Base-by-base conservation (phyloP, 2,888 invertebrate species). In the Diarsia mendica region DNA sequence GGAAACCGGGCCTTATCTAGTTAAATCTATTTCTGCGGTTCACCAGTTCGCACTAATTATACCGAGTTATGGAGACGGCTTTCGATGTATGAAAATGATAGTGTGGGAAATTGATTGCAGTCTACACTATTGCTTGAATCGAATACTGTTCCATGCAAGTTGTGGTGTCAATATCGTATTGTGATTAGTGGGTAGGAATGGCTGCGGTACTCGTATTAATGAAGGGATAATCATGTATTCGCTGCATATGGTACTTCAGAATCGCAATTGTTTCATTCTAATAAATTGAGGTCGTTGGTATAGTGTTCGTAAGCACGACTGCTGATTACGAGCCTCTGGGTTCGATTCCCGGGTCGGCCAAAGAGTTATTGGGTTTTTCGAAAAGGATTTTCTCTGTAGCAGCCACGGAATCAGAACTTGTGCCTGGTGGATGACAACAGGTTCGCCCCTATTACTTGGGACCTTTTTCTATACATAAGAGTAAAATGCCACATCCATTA, bases 11-110 rank as follows among this genome's bases (percentile, higher is more conserved):
- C n/a, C n/a, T n/a, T 28, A 39, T 39, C 8, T 39, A 39, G 8
- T 8, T 39, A 39, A 6, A 39, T 39, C 39, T 6, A 39, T 39
- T 0, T 8, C 39, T 39, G 8, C 8, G 39, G 39, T 39, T 39
- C 39, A 6, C 76, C 69, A 81, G 77, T 61, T 75, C 53, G 67
- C 39, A 75, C 63, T 85, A 85, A 89, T 86, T 84, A 83, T 75
- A 73, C 28, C 53, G 44, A 64, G 72, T 58, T 64, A 72, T 88
- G 85, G 87, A 89, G 73, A 83, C 64, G 90, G 84, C 69, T 88
- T 79, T 82, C 60, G 20, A 49, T 64, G 51, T 75, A 68, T 61
- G 67, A 69, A 75, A 83, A 83, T 81, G 72, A 75, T 77, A 77
- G 77, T 63, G 60, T n/a, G 39, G 63, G 44, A 55, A 69, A 71